A percentile compares a stretch with the other conserved stretches of the same genome.
Evolutionary conservation across 2,888 invertebrate species (phyloP).

Genomic region (Abrostola tripartita): DNA sequence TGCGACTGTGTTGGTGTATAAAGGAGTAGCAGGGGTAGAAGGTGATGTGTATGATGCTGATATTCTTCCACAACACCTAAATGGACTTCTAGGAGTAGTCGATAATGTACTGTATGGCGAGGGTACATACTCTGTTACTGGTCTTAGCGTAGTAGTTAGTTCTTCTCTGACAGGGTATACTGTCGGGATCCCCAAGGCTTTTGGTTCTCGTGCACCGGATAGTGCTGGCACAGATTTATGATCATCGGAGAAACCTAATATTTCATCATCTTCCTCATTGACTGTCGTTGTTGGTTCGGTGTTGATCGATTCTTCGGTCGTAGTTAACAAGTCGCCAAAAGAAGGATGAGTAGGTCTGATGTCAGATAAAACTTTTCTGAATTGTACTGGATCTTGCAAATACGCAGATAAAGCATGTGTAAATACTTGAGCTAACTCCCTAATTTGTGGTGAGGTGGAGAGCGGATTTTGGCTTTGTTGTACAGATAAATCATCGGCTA

Average conservation of each 20-base stretch:
- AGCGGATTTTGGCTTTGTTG: constrained; percentile 90
- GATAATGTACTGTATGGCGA: constrained; percentile 62
- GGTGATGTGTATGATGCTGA: constrained; percentile 83
- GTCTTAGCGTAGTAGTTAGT: constrained; percentile 64
- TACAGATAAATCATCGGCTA: constrained; percentile 87
- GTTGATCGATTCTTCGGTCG: constrained; percentile 76
- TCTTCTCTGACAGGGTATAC: constrained; percentile 67
- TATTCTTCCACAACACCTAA: constrained; percentile 82
- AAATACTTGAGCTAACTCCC: constrained; percentile 94
- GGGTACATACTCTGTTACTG: constrained; percentile 61
- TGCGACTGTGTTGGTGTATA: constrained; percentile 83
- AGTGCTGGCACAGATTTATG: constrained; percentile 69
- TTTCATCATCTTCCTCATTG: constrained; percentile 92
- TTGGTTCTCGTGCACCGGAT: constrained; percentile 76
- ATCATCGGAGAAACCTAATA: constrained; percentile 93
- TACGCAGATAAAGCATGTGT: constrained; percentile 95
- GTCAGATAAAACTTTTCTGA: constrained; percentile 92
- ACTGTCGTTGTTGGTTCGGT: constrained; percentile 89
- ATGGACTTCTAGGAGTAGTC: constrained; percentile 74
- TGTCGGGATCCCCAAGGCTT: constrained; percentile 76
- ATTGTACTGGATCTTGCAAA: constrained; percentile 94
- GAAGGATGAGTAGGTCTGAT: constrained; percentile 94
- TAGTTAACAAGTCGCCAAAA: constrained; percentile 77
- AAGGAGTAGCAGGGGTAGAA: constrained; percentile 70
- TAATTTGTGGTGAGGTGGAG: constrained; percentile 89